These are phyloP conservation scores for Tanytarsus gracilentus DNA, from an alignment of 2,888 invertebrate species.

Conservation along the genomic window DNA sequence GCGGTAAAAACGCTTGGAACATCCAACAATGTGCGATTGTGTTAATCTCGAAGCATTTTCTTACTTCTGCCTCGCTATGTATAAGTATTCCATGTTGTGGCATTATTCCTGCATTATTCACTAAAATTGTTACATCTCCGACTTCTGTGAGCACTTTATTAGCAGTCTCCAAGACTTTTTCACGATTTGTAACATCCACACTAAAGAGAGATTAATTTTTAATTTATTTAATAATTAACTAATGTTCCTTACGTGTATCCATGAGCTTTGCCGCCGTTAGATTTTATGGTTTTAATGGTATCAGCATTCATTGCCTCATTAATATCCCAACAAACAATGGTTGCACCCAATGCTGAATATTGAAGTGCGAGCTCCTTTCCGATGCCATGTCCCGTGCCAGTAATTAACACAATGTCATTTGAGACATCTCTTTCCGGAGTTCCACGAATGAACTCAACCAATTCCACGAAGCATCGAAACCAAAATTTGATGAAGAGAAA, in stretches of 20 bases:
- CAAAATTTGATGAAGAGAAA: background rate
- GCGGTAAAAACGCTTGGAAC: conserved; percentile 65
- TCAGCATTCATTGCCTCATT: conserved; percentile 60
- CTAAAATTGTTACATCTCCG: conserved; percentile 64
- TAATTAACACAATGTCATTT: conserved; percentile 15
- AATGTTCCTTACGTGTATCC: conserved; percentile 42
- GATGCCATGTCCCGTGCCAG: conserved; percentile 50
- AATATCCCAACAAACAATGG: conserved; percentile 70
- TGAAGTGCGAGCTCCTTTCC: conserved; percentile 67
- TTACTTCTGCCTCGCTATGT: conserved; percentile 58
- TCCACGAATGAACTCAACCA: background rate
- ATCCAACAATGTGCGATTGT: conserved; percentile 69
- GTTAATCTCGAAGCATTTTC: conserved; percentile 62
- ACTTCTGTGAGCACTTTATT: conserved; percentile 58
- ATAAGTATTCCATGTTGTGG: conserved; percentile 62
- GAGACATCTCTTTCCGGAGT: conserved; percentile 11
- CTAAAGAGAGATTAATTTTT: conserved; percentile 40
- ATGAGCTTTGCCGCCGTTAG: conserved; percentile 41
- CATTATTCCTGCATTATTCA: conserved; percentile 89
- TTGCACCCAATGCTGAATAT: conserved; percentile 62
- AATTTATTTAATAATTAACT: background rate
- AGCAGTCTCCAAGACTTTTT: conserved; percentile 55
- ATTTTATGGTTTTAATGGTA: conserved; percentile 51
- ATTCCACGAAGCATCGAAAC: background rate
- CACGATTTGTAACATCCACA: conserved; percentile 67